Percentiles rank a stretch among this genome's conserved stretches.
Evolutionary conservation across 2,888 invertebrate species (phyloP).

Genomic region (Tyria jacobaeae): DNA sequence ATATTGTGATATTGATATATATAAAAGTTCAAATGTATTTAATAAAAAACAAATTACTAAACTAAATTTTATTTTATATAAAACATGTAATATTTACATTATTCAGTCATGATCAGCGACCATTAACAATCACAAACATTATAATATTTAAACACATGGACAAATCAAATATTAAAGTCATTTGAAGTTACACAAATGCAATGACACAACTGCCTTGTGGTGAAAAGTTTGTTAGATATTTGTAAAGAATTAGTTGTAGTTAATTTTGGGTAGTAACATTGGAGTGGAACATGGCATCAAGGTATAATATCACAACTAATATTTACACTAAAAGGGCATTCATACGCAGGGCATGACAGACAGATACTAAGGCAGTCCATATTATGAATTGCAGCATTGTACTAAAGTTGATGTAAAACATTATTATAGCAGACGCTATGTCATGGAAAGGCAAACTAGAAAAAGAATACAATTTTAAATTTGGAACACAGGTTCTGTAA

Average conservation of each 20-base stretch:
- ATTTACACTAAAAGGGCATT: slow-evolving; percentile 62
- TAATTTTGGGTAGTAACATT: slow-evolving; percentile 38
- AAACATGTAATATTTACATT: slow-evolving; percentile 82
- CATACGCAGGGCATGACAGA: slow-evolving; percentile 9
- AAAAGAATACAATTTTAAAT: not conserved
- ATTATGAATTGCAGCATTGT: not conserved
- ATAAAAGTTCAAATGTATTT: slow-evolving; percentile 20
- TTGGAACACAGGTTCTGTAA: not conserved
- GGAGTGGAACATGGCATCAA: slow-evolving; percentile 74
- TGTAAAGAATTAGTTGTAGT: slow-evolving; percentile 44
- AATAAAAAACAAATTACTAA: slow-evolving; percentile 60
- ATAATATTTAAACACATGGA: slow-evolving; percentile 48
- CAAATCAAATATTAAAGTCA: slow-evolving; percentile 45
- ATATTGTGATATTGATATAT: slow-evolving; percentile 6
- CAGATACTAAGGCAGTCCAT: not conserved
- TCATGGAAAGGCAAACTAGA: no score
- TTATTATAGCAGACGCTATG: no score
- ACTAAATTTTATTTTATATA: slow-evolving; percentile 78
- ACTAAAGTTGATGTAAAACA: not conserved
- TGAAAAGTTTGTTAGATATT: slow-evolving; percentile 32
- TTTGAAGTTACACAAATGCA: slow-evolving; percentile 41
- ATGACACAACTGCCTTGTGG: slow-evolving; percentile 33
- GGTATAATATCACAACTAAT: slow-evolving; percentile 67
- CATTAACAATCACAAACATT: slow-evolving; percentile 58
- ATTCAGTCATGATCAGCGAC: slow-evolving; percentile 80